A percentile compares a stretch with the other conserved stretches of the same genome.
These are phyloP conservation scores for Calidris pygmaea DNA, from an alignment of 2,113 vertebrate species.

Conservation along the genomic window DNA sequence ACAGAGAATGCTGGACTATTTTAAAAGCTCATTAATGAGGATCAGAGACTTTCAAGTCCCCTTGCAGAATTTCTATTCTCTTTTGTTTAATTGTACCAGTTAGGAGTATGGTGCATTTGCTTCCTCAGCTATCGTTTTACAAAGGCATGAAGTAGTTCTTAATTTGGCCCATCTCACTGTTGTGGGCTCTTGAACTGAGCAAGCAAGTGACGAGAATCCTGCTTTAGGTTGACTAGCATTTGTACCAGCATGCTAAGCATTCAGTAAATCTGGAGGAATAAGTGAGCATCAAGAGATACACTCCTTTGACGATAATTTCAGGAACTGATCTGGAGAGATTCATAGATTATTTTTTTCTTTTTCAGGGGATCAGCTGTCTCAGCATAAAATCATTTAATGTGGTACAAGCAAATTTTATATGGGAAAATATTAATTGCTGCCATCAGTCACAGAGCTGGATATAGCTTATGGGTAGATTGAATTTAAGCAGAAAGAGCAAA, in stretches of 20 bases:
- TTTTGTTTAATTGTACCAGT: not conserved
- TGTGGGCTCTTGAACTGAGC: not conserved
- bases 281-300: not conserved
- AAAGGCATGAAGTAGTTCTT: not conserved
- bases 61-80: not conserved
- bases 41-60: not conserved
- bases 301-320: not conserved
- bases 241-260: not conserved
- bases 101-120: not conserved
- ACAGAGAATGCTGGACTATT: not conserved
- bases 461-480: not conserved
- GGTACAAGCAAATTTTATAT: not conserved
- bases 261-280: not conserved
- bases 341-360: not conserved
- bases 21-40: slow-evolving; percentile 5
- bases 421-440: not conserved
- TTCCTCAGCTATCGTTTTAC: not conserved
- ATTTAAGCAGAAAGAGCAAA: not conserved
- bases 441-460: not conserved
- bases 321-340: not conserved
- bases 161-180: not conserved
- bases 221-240: not conserved
- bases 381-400: not conserved
- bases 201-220: not conserved
- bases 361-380: not conserved